Evolutionary conservation across 1,140 invertebrate genomes (phyloP).

Genomic region (Sitophilus oryzae): DNA sequence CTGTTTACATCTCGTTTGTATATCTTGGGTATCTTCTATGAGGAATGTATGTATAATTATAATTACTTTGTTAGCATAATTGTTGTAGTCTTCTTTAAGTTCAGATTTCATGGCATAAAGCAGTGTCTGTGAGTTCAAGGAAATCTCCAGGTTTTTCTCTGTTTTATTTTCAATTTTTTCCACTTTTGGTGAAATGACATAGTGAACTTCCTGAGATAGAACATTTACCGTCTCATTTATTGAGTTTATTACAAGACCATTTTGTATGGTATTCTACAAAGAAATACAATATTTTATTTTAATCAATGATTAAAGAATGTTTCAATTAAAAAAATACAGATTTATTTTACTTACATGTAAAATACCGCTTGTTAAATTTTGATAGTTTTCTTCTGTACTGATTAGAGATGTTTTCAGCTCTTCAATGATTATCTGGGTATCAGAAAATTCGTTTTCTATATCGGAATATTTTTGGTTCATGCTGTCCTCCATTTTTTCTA

Average conservation of each 20-base stretch:
- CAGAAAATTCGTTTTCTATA: conserved; percentile 35
- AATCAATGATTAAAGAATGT: conserved; percentile 11
- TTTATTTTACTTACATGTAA: conserved; percentile 14
- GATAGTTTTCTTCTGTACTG: conserved; percentile 23
- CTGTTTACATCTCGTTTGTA: no score
- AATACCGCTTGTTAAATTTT: conserved; percentile 23
- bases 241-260: not conserved
- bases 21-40: no score
- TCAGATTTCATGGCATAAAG: conserved; percentile 23
- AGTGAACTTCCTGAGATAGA: not conserved
- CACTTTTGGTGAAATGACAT: conserved; percentile 3
- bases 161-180: no score
- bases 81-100: conserved; percentile 28
- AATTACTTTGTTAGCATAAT: conserved; percentile 31
- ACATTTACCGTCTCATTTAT: not conserved
- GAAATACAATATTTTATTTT: conserved; percentile 3
- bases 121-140: conserved; percentile 9
- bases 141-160: conserved; percentile 12
- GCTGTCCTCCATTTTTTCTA: conserved; percentile 37
- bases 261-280: conserved; percentile 11
- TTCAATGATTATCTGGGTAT: conserved; percentile 32
- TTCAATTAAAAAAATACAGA: no score
- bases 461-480: conserved; percentile 30
- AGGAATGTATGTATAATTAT: no score
- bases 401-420: conserved; percentile 30